Base-by-base conservation (phyloP, 2,113 vertebrate species). In the Cyanoderma ruficeps region DNA sequence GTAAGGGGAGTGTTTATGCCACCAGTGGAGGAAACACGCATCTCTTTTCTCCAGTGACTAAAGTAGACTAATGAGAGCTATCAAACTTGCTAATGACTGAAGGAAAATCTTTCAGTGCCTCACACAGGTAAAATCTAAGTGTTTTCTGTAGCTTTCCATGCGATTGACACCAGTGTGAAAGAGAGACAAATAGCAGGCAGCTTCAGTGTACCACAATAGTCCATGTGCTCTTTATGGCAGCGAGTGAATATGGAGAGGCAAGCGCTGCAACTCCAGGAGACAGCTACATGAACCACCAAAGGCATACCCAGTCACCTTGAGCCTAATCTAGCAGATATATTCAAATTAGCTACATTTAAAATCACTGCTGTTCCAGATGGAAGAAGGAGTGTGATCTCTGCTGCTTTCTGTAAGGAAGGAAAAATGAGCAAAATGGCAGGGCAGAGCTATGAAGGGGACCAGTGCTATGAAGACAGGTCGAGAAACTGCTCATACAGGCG, bases 1-100 rank as follows among this genome's bases (percentile, higher is more conserved):
- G 44, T 35, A 78, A 91, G 69, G 33, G 42, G 35, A 68, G 65
- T 33, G 5, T 87, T 94, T 89, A 52, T 94, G 89, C 68, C 87
- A 92, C 69, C 49, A 81, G 42, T 71, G 79, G 57, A 92, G 80
- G 83, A 94, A 96, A 96, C 79, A 96, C 42, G 91, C 60, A 56
- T 96, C 56, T 83, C 42, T 90, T 30, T 94, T 92, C 92, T 93
- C 56, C 76, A 53, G 4, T 89, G 92, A 89, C 79, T 56, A 11
- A 93, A 78, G 64, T 21, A 59, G 72, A 53, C 49, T 88, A 90
- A 88, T 70, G 87, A 91, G 82, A 91, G 75, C 84, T 80, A 94
- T 93, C 88, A 92, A 78, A 84, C 79, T 83, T 91, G 70, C 78
- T 89, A 76, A 74, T 68, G 88, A 71, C 47, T 46, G 49, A 92